phyloP scores from a whole-genome alignment of 2,797 vertebrate species.

The Chloroceryle amazona region DNA sequence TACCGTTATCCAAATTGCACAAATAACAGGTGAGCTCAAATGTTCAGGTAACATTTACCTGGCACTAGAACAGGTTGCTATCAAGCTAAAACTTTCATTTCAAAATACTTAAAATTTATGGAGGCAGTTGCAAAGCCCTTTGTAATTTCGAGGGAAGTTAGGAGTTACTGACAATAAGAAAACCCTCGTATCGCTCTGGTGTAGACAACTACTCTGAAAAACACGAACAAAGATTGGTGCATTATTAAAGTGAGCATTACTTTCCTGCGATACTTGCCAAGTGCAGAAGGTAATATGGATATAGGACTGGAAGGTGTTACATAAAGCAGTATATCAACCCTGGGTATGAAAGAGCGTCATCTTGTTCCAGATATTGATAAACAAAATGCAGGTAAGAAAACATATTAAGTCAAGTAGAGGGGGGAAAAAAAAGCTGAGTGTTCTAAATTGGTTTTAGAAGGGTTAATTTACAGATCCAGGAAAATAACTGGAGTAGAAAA shows the following conservation, averaged over 20 bases:
- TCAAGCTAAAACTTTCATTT: constrained; percentile 20
- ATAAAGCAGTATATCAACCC: neutral
- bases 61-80: neutral
- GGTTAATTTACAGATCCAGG: neutral
- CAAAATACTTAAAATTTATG: neutral
- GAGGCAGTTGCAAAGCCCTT: constrained; percentile 1
- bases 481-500: neutral
- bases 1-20: constrained; percentile 14
- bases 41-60: neutral
- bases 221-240: neutral
- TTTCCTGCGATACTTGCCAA: neutral
- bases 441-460: neutral
- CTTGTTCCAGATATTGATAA: neutral
- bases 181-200: neutral
- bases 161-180: neutral
- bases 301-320: neutral
- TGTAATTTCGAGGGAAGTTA: neutral
- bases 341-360: neutral
- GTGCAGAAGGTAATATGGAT: neutral
- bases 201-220: constrained; percentile 11
- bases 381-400: neutral
- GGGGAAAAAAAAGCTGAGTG: neutral
- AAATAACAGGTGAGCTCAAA: constrained; percentile 46
- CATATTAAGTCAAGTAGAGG: neutral
- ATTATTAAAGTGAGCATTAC: neutral